phyloP scores from a whole-genome alignment of 2,797 vertebrate species.

The Eulemur mongoz region DNA sequence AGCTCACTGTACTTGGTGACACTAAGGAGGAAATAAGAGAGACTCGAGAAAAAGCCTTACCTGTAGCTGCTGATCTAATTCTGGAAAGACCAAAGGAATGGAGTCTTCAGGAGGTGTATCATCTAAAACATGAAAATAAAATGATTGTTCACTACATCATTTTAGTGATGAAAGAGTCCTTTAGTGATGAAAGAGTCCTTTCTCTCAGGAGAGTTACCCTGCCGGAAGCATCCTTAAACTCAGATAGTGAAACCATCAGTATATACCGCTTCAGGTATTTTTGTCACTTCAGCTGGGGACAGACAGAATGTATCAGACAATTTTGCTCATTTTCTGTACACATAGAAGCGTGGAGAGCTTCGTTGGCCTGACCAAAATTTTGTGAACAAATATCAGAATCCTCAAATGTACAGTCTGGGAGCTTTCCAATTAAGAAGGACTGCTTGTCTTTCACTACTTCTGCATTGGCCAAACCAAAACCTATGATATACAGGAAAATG shows the following conservation, averaged over 20 bases:
- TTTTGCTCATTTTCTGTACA: neutral
- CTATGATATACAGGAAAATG: neutral
- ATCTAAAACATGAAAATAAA: constrained; percentile 81
- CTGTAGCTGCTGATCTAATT: constrained; percentile 97
- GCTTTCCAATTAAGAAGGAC: neutral
- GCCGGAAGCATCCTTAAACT: neutral
- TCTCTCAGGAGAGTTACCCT: neutral
- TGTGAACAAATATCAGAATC: neutral
- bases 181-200: neutral
- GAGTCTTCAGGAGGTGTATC: constrained; percentile 88
- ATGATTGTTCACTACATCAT: neutral
- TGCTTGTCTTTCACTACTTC: neutral
- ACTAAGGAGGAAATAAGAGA: neutral
- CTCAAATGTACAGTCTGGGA: neutral
- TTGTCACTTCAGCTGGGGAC: neutral
- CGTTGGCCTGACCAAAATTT: neutral
- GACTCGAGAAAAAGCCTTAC: constrained; percentile 82
- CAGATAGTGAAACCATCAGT: neutral
- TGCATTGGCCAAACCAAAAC: neutral
- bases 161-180: too few relatives aligned
- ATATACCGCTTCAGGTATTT: neutral
- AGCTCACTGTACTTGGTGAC: neutral
- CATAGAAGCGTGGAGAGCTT: neutral
- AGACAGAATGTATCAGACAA: neutral
- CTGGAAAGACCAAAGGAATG: constrained; percentile 90